Evolutionary conservation across 1,140 invertebrate species (phyloP), one percentile per base, ranked within the genome.

Genomic region (Thaumatotibia leucotreta): DNA sequence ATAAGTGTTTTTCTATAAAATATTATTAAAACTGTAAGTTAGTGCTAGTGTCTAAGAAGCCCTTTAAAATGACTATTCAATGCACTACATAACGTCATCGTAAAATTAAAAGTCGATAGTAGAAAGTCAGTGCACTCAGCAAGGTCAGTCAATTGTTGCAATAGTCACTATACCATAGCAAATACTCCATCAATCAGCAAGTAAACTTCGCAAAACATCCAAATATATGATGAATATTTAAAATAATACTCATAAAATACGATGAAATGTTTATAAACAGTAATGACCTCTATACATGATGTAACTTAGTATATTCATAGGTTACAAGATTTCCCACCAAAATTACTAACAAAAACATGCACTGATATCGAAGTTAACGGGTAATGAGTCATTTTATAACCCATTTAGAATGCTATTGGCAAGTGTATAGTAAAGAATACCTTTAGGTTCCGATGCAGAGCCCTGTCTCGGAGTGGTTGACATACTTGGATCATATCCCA

Each of bases 251-350:
- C 33, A 1, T 45, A 20, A 45, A 22, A 35, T 24, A 65, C 64
- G 6, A 17, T 65, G 35, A 67, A 64, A 74, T 90, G 88, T 90
- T 90, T 87, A 90, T 88, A 87, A 90, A 90, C 86, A 90, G 72
- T 70, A 78, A 69, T 86, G 86, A 89, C 88, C 88, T 87, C 86
- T 82, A 84, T 82, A 73, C 64, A 70, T 88, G 86, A 90, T 89
- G 86, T 87, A 88, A 90, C 82, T 83, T 61, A 73, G 75, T 68
- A 74, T 73, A 74, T 68, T 75, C 73, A 81, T 86, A 89, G 86
- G 88, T 89, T 90, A 90, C 74, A 71, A 75, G 64, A 69, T 88
- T 90, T 90, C 88, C 88, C 88, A 83, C 88, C 88, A 90, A 90
- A 88, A 88, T 58, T 64, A 68, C 64, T 50, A 17, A 29, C 14